A percentile compares a stretch with the other conserved stretches of the same genome.
phyloP scores from a whole-genome alignment of 2,888 invertebrate genomes.

The Hyposoter dolosus region DNA sequence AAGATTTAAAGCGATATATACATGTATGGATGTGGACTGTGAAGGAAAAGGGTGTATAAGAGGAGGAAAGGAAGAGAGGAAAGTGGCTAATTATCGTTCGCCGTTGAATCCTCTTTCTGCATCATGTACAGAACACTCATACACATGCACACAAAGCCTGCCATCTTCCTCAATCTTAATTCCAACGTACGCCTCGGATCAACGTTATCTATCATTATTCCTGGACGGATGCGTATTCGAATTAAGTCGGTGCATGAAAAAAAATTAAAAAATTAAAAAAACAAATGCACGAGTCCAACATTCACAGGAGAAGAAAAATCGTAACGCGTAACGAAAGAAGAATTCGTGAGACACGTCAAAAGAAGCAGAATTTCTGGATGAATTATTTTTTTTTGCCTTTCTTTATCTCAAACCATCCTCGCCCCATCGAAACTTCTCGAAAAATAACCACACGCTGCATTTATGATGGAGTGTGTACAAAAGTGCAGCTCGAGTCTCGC shows the following conservation, averaged over 20 bases:
- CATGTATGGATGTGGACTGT: slow-evolving; percentile 11
- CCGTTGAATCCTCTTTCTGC: slow-evolving; percentile 57
- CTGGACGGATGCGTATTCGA: slow-evolving; percentile 25
- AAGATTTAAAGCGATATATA: slow-evolving; percentile 66
- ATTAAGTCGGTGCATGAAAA: slow-evolving; percentile 1
- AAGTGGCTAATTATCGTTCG: slow-evolving; percentile 65
- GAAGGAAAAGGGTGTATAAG: slow-evolving; percentile 7
- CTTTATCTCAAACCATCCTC: slow-evolving; percentile 24
- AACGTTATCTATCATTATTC: slow-evolving; percentile 56
- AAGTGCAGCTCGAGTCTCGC: background rate
- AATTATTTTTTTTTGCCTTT: slow-evolving; percentile 20
- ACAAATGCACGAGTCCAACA: background rate
- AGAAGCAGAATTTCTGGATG: slow-evolving; percentile 18
- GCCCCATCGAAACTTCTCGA: slow-evolving; percentile 51
- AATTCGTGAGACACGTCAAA: slow-evolving; percentile 65
- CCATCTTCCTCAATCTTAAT: slow-evolving; percentile 59
- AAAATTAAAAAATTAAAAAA: too few species aligned
- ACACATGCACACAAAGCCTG: background rate
- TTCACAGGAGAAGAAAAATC: background rate
- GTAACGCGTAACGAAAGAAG: slow-evolving; percentile 27
- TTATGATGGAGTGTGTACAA: slow-evolving; percentile 8
- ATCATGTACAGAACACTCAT: slow-evolving; percentile 36
- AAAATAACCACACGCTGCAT: slow-evolving; percentile 29
- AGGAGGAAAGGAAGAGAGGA: slow-evolving; percentile 1
- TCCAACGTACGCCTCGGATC: slow-evolving; percentile 37